A percentile compares a stretch with the other conserved stretches of the same genome.
Evolutionary conservation across 2,888 invertebrate genomes (phyloP).

Genomic region (Meiosimyza platycephala): DNA sequence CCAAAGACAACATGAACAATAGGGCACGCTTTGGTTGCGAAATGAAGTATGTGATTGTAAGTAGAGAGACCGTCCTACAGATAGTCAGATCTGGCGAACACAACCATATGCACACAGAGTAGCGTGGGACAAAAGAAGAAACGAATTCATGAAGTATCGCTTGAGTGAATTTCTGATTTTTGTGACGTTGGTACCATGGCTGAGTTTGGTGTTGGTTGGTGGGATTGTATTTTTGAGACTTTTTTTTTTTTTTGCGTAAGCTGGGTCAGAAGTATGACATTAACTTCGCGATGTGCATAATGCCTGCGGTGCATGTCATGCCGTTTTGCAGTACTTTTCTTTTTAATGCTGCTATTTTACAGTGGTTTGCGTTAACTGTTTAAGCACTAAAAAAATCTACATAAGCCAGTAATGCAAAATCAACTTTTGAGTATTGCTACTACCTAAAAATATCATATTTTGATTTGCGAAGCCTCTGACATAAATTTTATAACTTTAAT

Average conservation of each 20-base stretch:
- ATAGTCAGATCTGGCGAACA: background rate
- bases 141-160: constrained; percentile 4
- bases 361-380: background rate
- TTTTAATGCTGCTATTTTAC: background rate
- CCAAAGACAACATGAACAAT: constrained; percentile 17
- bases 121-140: background rate
- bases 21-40: constrained; percentile 16
- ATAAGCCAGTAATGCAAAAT: too few species aligned
- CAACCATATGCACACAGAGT: background rate
- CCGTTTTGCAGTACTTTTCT: background rate
- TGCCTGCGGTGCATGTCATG: constrained; percentile 24
- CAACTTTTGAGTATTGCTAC: too few species aligned
- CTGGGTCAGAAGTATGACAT: constrained; percentile 18
- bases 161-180: background rate
- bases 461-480: too few species aligned
- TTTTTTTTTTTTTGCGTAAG: constrained; percentile 5
- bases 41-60: constrained; percentile 22
- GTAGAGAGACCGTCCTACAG: too few species aligned
- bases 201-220: background rate
- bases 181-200: background rate
- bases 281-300: constrained; percentile 21
- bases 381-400: too few species aligned
- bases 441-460: too few species aligned
- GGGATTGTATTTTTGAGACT: background rate
- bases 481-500: too few species aligned